phyloP scores from a whole-genome alignment of 1,140 invertebrate species.

The Melanaphis sacchari region DNA sequence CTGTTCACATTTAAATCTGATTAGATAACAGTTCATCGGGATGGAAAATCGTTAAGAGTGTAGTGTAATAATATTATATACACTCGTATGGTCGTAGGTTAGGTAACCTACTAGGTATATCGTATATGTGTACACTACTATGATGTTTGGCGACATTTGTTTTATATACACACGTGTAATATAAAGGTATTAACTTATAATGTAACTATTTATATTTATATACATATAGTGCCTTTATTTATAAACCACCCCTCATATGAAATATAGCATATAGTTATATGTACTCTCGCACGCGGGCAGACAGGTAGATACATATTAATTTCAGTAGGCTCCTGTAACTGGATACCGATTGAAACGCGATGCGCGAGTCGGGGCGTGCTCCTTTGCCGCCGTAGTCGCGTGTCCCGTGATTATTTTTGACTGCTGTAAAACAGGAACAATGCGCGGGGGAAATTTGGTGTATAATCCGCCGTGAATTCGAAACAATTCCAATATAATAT shows the following conservation, averaged over 20 bases:
- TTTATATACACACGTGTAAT: conserved; percentile 4
- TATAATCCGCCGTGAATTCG: conserved; percentile 29
- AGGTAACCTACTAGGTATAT: too few relatives aligned
- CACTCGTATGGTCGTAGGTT: not conserved
- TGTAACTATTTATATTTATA: not conserved
- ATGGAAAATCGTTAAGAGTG: not conserved
- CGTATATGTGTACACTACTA: not conserved
- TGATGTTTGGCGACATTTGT: not conserved
- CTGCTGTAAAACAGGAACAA: not conserved
- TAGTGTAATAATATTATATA: not conserved
- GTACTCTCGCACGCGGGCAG: not conserved
- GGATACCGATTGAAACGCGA: conserved; percentile 32
- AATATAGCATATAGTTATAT: not conserved
- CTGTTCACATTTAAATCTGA: not conserved
- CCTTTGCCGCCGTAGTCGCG: conserved; percentile 4
- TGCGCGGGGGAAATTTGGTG: conserved; percentile 28
- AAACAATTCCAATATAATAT: conserved; percentile 46
- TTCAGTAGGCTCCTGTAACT: conserved; percentile 23
- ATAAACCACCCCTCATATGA: not conserved
- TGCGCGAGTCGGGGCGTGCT: conserved; percentile 10
- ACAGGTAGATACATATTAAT: conserved; percentile 44
- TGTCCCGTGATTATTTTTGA: conserved; percentile 39
- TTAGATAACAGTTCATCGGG: not conserved
- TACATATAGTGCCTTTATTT: not conserved
- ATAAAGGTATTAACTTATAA: not conserved